Conservation (phyloP, 1,140 invertebrate genomes). For the Paralvinella palmiformis region DNA sequence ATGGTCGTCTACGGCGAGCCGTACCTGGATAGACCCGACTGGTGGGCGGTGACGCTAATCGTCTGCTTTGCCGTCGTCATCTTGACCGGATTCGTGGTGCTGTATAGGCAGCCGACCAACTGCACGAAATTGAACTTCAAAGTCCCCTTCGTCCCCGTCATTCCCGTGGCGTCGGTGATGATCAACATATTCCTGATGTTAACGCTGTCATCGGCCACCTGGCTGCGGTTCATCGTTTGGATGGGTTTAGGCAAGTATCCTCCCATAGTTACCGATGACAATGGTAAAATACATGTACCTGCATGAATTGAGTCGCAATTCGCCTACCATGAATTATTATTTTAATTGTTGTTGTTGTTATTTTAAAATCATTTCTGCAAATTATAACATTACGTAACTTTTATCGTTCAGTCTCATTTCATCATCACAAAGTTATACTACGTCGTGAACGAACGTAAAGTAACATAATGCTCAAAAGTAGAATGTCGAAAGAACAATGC, state of each 20-base stretch:
- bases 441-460: too few species aligned
- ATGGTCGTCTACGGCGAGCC: conserved; percentile 8
- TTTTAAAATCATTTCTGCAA: too few species aligned
- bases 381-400: too few species aligned
- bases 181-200: conserved; percentile 41
- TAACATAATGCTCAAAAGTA: too few species aligned
- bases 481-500: too few species aligned
- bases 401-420: too few species aligned
- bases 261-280: not conserved
- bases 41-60: conserved; percentile 15
- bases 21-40: not conserved
- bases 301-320: too few species aligned
- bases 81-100: conserved; percentile 28
- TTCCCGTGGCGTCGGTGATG: conserved; percentile 37
- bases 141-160: conserved; percentile 42
- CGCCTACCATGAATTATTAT: too few species aligned
- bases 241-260: conserved; percentile 35
- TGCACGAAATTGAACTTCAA: conserved; percentile 34
- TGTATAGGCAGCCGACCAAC: conserved; percentile 41
- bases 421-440: too few species aligned
- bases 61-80: conserved; percentile 28
- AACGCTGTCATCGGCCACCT: conserved; percentile 36
- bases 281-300: too few species aligned
- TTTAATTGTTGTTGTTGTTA: too few species aligned
- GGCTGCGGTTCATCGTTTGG: conserved; percentile 45